A percentile compares a stretch with the other conserved stretches of the same genome.
Evolutionary conservation across 2,113 vertebrate species (phyloP).

Genomic region (Nothocercus nigrocapillus): DNA sequence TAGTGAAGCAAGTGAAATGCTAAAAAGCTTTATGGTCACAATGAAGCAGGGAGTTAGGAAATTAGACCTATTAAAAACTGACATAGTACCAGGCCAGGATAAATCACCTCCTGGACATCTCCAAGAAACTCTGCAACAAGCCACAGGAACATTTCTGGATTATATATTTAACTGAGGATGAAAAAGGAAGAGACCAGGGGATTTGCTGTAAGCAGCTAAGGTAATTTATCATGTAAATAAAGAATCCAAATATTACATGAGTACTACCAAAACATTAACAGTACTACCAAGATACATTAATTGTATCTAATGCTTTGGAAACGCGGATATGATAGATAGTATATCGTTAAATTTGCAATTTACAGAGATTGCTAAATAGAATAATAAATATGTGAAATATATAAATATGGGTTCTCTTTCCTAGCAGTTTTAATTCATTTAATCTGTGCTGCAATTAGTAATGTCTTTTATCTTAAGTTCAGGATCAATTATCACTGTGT

Average conservation of each 20-base stretch:
- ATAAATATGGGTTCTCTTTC: not conserved
- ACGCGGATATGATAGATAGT: not conserved
- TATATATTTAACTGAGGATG: not conserved
- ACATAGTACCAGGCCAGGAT: not conserved
- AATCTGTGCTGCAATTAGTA: not conserved
- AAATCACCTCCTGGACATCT: conserved; percentile 17
- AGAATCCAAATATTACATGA: not conserved
- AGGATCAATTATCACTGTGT: not conserved
- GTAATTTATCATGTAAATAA: conserved; percentile 9
- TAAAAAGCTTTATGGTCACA: conserved; percentile 42
- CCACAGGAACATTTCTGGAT: not conserved
- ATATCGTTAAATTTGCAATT: not conserved
- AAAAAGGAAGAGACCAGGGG: not conserved
- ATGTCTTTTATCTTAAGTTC: not conserved
- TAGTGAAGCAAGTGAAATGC: conserved; percentile 25
- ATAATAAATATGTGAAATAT: not conserved
- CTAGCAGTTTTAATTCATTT: not conserved
- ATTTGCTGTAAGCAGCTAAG: not conserved
- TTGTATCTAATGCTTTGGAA: conserved; percentile 18
- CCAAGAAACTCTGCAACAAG: not conserved
- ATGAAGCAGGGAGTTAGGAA: conserved; percentile 26
- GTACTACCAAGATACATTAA: too few species aligned
- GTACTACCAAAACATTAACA: not conserved
- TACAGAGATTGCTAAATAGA: not conserved
- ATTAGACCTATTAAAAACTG: conserved; percentile 49